A percentile compares a stretch with the other conserved stretches of the same genome.
These are phyloP conservation scores for Mesitornis unicolor DNA, from an alignment of 2,113 vertebrate species.

Conservation along the genomic window DNA sequence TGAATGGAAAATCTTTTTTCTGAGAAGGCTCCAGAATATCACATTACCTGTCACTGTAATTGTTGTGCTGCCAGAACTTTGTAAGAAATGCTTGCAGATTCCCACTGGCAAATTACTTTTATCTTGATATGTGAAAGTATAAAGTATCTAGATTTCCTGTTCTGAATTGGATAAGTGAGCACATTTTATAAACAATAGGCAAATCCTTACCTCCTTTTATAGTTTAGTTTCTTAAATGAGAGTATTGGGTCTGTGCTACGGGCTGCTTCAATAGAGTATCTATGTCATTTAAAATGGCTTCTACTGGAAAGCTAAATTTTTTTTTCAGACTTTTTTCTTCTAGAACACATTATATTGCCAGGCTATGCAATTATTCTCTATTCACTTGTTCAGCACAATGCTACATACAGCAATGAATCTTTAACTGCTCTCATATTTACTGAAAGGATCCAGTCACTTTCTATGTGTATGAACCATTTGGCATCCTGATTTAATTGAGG, in stretches of 20 bases:
- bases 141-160: neutral
- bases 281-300: neutral
- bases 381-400: neutral
- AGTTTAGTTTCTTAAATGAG: neutral
- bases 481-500: neutral
- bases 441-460: neutral
- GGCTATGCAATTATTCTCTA: neutral
- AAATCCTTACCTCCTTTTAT: neutral
- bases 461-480: neutral
- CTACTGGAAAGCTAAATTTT: neutral
- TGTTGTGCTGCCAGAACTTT: neutral
- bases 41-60: neutral
- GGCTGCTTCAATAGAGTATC: neutral
- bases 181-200: neutral
- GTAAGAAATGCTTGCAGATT: neutral
- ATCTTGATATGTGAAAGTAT: neutral
- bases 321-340: neutral
- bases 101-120: neutral
- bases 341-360: neutral
- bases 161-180: neutral
- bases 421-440: neutral
- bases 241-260: neutral
- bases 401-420: neutral
- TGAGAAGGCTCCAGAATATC: neutral
- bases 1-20: constrained; percentile 10